Conservation (phyloP, 2,797 vertebrate genomes). For the Chelon labrosus region DNA sequence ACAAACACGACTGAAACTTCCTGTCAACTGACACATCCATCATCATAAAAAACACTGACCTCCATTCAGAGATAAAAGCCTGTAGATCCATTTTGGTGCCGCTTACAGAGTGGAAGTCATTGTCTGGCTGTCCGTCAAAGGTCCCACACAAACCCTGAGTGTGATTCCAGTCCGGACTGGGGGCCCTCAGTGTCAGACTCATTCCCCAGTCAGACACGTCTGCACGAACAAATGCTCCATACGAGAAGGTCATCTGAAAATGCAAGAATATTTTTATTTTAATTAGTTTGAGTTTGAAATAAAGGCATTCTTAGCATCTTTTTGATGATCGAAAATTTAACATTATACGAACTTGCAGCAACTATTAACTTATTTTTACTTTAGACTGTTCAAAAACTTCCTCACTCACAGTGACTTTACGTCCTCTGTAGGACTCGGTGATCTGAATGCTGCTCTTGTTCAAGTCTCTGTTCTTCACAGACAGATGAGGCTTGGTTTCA, state of each 20-base stretch:
- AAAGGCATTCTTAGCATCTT: too few relatives aligned
- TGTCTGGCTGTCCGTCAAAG: constrained; percentile 86
- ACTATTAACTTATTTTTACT: too few relatives aligned
- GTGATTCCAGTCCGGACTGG: constrained; percentile 84
- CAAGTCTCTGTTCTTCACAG: constrained; percentile 84
- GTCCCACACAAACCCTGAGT: constrained; percentile 91
- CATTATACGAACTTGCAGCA: too few relatives aligned
- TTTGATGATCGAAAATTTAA: too few relatives aligned
- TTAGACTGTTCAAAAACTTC: not conserved
- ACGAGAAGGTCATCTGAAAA: constrained; percentile 88
- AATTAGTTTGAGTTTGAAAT: too few relatives aligned
- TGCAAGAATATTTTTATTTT: too few relatives aligned
- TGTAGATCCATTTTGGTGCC: constrained; percentile 65
- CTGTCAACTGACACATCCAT: not conserved
- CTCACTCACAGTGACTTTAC: constrained; percentile 92
- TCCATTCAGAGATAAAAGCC: constrained; percentile 89
- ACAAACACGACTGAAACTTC: not conserved
- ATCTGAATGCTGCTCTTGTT: constrained; percentile 83
- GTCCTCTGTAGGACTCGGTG: constrained; percentile 90
- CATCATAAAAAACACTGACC: constrained; percentile 56
- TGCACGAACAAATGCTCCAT: constrained; percentile 89
- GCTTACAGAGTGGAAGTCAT: constrained; percentile 87
- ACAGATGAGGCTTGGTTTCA: constrained; percentile 86
- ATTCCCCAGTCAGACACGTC: constrained; percentile 91
- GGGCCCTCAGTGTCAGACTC: constrained; percentile 89